These are phyloP conservation scores for Siphlonurus alternatus DNA, from an alignment of 2,888 invertebrate species.

Conservation along the genomic window DNA sequence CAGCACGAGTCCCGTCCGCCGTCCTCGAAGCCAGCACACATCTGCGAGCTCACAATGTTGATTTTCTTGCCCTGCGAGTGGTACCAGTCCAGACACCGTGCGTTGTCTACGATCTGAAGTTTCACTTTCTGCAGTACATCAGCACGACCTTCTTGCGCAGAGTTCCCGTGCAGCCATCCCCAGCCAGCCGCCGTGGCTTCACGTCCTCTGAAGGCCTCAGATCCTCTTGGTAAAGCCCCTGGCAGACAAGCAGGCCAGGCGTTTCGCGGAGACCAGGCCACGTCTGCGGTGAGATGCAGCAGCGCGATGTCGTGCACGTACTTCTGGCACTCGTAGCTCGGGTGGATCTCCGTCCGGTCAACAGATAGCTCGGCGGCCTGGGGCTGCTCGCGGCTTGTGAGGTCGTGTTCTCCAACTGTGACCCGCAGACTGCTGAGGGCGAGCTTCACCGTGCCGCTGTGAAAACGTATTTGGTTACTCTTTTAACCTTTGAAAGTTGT, in stretches of 20 bases:
- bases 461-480: constrained; percentile 18
- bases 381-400: constrained; percentile 35
- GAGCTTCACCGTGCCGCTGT: constrained; percentile 44
- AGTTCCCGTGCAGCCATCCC: constrained; percentile 69
- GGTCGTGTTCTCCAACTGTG: constrained; percentile 52
- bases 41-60: constrained; percentile 51
- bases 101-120: constrained; percentile 55
- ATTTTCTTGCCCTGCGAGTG: constrained; percentile 55
- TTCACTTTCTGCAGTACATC: constrained; percentile 54
- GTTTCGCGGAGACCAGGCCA: constrained; percentile 48
- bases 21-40: constrained; percentile 71
- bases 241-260: constrained; percentile 67
- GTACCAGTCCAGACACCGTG: constrained; percentile 59
- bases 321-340: constrained; percentile 45
- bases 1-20: constrained; percentile 78
- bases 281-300: constrained; percentile 43
- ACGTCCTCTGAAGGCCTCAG: constrained; percentile 34
- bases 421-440: constrained; percentile 45
- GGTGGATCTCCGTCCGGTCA: constrained; percentile 47
- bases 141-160: constrained; percentile 41
- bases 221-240: constrained; percentile 21
- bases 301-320: constrained; percentile 55
- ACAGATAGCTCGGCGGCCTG: constrained; percentile 30
- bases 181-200: constrained; percentile 64
- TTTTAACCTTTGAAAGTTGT: background rate